phyloP scores from a whole-genome alignment of 2,888 invertebrate species.

The Pelosia muscerda region DNA sequence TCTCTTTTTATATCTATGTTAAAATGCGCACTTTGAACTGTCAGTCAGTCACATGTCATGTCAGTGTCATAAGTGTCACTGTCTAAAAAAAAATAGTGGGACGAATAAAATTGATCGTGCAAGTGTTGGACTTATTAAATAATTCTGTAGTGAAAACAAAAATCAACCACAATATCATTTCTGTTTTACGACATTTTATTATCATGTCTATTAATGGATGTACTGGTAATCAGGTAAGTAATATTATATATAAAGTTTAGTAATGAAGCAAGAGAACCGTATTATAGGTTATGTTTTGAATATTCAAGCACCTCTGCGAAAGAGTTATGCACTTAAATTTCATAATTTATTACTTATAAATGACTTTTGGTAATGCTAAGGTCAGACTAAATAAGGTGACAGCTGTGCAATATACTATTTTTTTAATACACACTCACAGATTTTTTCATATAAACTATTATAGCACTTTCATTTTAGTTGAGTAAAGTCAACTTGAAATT shows the following conservation, averaged over 20 bases:
- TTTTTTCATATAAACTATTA: too few species aligned
- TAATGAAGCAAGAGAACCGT: too few species aligned
- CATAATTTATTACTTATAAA: neutral
- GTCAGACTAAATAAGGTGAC: too few species aligned
- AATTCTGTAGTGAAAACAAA: neutral
- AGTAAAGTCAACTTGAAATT: too few species aligned
- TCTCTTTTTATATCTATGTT: too few species aligned
- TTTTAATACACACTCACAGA: too few species aligned
- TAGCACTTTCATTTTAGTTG: too few species aligned
- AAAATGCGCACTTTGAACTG: too few species aligned
- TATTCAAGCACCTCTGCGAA: too few species aligned
- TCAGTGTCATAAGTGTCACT: neutral
- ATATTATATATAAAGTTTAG: neutral
- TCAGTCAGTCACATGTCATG: too few species aligned
- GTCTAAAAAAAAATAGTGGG: neutral
- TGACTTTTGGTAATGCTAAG: neutral
- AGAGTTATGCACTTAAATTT: neutral
- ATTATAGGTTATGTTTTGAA: constrained; percentile 5
- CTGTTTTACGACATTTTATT: neutral
- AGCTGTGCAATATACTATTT: too few species aligned
- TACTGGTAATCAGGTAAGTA: constrained; percentile 6
- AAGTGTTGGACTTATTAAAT: neutral
- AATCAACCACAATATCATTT: neutral
- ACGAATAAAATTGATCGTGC: too few species aligned
- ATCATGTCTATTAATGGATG: constrained; percentile 11